Evolutionary conservation across 2,888 invertebrate genomes (phyloP), one percentile per base, ranked within the genome.

Genomic region (Dicyrtoma fusca): DNA sequence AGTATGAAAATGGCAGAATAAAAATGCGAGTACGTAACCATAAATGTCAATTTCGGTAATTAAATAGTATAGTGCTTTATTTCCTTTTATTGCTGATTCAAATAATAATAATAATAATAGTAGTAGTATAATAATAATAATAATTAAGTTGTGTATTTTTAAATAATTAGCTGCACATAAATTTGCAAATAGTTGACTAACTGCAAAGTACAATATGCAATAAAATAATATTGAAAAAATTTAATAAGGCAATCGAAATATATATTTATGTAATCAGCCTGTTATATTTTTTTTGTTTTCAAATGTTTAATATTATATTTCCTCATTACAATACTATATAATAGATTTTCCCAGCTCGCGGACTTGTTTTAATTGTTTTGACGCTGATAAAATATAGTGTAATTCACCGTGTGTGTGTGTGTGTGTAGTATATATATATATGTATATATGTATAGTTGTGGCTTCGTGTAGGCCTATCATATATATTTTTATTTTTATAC

Each of bases 181-280:
- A 10, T 57, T n/a, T n/a, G 57, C 25, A 57, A 57, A 25, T n/a
- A 57, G 57, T 57, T 57, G 25, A 57, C 57, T 19, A 19, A 25
- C 14, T 34, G 34, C 34, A 34, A 19, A 17, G 14, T 49, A 57
- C 23, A 57, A 25, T 57, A 57, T 26, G 57, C 57, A 57, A 57
- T 57, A 57, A 57, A 57, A 57, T 57, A 57, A 57, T n/a, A n/a
- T 57, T 57, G 57, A 26, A 57, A 25, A 34, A 57, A 57, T 57
- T 57, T 57, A 57, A 57, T 57, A 57, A 57, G 57, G 57, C 57
- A 57, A 57, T 57, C 26, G 25, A 57, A 57, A 57, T 53, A 53
- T 53, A 53, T n/a, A n/a, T n/a, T 11, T 45, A 45, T 49, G 49
- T 49, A 49, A n/a, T 17, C 19, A 49, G 19, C 49, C n/a, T 6